Percentiles rank a stretch among this genome's conserved stretches.
These are phyloP conservation scores for Dromiciops gliroides DNA, from an alignment of 2,113 vertebrate species.

Conservation along the genomic window DNA sequence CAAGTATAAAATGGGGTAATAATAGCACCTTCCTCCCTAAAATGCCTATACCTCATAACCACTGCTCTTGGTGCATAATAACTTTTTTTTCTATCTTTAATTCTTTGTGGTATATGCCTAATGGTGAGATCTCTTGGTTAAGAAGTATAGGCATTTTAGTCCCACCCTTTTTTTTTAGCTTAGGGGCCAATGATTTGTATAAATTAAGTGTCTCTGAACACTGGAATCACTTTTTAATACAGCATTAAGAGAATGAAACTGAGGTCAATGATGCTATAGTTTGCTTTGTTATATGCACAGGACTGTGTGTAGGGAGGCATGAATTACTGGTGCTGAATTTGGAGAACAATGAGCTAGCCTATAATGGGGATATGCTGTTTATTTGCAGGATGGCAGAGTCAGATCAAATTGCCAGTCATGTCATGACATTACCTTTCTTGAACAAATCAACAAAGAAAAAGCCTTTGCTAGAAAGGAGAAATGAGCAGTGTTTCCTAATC, in stretches of 20 bases:
- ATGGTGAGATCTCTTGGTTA: background rate
- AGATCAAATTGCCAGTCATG: background rate
- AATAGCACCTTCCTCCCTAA: too few species aligned
- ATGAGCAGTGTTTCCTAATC: conserved; percentile 60
- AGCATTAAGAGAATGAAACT: background rate
- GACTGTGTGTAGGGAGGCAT: background rate
- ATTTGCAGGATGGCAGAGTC: background rate
- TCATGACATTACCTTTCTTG: background rate
- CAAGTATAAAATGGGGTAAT: too few species aligned
- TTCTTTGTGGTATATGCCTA: background rate
- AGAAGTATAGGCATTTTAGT: background rate
- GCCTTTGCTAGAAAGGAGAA: conserved; percentile 47
- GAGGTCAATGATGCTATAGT: background rate
- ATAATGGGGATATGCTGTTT: conserved; percentile 25
- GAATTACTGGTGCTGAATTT: background rate
- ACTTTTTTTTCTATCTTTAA: background rate
- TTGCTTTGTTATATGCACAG: background rate
- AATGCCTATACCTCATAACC: background rate
- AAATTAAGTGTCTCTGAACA: background rate
- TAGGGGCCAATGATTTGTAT: background rate
- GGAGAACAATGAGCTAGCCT: background rate
- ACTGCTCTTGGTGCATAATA: background rate
- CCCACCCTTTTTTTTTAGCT: background rate
- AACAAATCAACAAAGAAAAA: background rate
- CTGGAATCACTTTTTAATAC: background rate